A percentile compares a stretch with the other conserved stretches of the same genome.
These are phyloP conservation scores for Bugula neritina DNA, from an alignment of 2,888 invertebrate genomes.

Conservation along the genomic window DNA sequence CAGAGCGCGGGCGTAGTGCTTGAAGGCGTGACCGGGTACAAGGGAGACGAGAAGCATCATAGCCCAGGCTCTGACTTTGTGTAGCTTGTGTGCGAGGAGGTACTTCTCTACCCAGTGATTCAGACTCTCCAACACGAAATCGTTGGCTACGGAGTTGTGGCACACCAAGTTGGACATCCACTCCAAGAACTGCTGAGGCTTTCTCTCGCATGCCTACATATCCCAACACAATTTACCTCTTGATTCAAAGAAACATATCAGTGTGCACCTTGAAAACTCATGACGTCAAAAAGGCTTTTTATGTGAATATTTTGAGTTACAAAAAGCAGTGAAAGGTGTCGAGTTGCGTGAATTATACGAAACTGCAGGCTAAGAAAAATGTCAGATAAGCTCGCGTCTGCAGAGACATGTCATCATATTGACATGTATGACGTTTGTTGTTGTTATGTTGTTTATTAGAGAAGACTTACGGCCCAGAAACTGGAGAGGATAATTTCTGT, in stretches of 20 bases:
- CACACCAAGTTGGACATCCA: conserved; percentile 68
- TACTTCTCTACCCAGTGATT: conserved; percentile 87
- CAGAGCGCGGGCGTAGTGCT: conserved; percentile 57
- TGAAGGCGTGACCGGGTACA: conserved; percentile 82
- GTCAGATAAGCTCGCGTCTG: no score
- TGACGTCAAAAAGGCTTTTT: no score
- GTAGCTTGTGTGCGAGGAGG: conserved; percentile 75
- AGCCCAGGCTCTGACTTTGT: conserved; percentile 78
- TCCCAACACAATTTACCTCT: no score
- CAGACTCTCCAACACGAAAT: conserved; percentile 85
- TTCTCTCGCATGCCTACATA: conserved; percentile 67
- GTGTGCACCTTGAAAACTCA: no score
- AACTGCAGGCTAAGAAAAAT: no score
- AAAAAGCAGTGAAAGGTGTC: no score
- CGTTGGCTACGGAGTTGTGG: conserved; percentile 80
- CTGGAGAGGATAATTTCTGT: conserved; percentile 79
- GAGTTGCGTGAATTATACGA: no score
- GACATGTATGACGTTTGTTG: no score
- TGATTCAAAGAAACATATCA: no score
- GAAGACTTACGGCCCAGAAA: conserved; percentile 64
- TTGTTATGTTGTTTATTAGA: no score
- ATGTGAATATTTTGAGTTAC: no score
- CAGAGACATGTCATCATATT: no score
- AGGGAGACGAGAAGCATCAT: conserved; percentile 81
- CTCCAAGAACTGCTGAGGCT: conserved; percentile 83